A percentile compares a stretch with the other conserved stretches of the same genome.
phyloP scores from a whole-genome alignment of 2,797 vertebrate genomes.

The Fundulus diaphanus region DNA sequence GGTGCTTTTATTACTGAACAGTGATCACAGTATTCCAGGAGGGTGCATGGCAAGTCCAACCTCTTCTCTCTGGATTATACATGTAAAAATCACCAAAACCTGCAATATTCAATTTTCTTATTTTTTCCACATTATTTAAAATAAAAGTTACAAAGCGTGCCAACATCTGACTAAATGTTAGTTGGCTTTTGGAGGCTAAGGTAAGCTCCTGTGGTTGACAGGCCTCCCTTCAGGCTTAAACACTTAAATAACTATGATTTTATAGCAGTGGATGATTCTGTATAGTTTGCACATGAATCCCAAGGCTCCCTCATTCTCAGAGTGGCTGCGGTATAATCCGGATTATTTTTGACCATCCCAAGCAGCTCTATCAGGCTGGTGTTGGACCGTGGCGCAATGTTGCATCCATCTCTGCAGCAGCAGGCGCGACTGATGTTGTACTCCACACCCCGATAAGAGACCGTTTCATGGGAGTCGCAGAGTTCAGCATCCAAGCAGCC shows the following conservation, averaged over 20 bases:
- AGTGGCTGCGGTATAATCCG: not conserved
- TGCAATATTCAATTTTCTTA: not conserved
- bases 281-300: constrained; percentile 61
- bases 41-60: constrained; percentile 42
- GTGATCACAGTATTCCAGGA: constrained; percentile 26
- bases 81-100: not conserved
- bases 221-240: constrained; percentile 25
- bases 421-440: constrained; percentile 68
- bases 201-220: constrained; percentile 25
- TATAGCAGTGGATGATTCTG: not conserved
- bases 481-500: constrained; percentile 60
- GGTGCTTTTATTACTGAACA: constrained; percentile 53
- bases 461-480: constrained; percentile 50
- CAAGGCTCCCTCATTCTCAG: not conserved
- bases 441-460: constrained; percentile 21
- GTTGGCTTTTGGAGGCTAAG: constrained; percentile 6
- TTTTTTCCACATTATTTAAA: not conserved
- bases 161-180: constrained; percentile 35
- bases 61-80: constrained; percentile 33
- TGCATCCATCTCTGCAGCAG: constrained; percentile 74
- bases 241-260: not conserved
- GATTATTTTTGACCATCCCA: constrained; percentile 5
- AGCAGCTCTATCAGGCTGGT: constrained; percentile 48
- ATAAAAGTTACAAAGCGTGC: not conserved
- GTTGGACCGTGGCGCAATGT: constrained; percentile 14